Base-by-base conservation (phyloP, 1,140 invertebrate species). In the Portunus trituberculatus region DNA sequence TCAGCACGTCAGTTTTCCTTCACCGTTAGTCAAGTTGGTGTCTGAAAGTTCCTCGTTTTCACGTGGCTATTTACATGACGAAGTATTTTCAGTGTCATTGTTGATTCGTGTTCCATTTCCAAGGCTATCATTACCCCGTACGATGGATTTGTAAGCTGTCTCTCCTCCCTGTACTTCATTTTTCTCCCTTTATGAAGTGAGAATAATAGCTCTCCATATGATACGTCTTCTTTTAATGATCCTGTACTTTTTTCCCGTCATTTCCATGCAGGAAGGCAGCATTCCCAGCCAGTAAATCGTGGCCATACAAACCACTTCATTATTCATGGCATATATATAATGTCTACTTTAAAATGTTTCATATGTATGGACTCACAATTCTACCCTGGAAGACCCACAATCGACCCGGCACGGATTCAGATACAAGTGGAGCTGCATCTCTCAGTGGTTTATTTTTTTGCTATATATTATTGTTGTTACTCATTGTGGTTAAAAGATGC, bases 401-500 rank as follows among this genome's bases (percentile, higher is more conserved):
- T n/a, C 25, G 20, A 76, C 16, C 25, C 67, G 20, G 67, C 67
- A 76, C 6, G n/a, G 67, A 76, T n/a, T 76, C 67, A 76, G 2
- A 76, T 76, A n/a, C 67, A n/a, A 76, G 67, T 76, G 67, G 67
- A n/a, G 20, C 12, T 76, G 67, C 67, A 76, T 76, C 67, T 76
- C 67, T 76, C 67, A 0, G 67, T 76, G 67, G 67, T 76, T n/a
- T 76, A 76, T 76, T 76, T 76, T 76, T 76, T 76, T 76, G 67
- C 20, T 8, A n/a, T 76, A 76, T 76, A 76, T 25, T 46, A 89
- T 89, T 46, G 39, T 46, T 89, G 39, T 89, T 48, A 39, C 46
- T 89, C 39, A 89, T 46, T 89, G 87, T 89, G 87, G 87, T 89
- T 89, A 89, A 89, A 48, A 48, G 39, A 89, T 89, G 87, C 39